Base-by-base conservation (phyloP, 2,888 invertebrate species). In the Liodrosophila aerea region DNA sequence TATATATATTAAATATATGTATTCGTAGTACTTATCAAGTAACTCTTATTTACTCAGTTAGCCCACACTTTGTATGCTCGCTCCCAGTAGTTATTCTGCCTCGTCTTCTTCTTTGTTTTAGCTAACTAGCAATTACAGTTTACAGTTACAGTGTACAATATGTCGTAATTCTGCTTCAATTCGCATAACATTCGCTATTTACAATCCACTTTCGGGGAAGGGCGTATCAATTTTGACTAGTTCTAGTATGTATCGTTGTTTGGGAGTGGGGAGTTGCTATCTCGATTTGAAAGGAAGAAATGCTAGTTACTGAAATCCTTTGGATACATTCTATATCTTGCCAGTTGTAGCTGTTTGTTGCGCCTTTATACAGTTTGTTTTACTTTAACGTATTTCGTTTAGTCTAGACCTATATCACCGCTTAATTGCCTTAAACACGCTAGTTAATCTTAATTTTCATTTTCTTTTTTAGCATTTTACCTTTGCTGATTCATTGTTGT, bases 381-480 rank as follows among this genome's bases (percentile, higher is more conserved):
- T n/a, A n/a, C n/a, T n/a, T n/a, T 64, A 41, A 29, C 27, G 8
- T 47, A 47, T 54, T 66, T 62, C 62, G 59, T 76, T 82, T 87
- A 84, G 77, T 87, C 87, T 87, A 87, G 87, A 88, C 80, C 88
- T 87, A 87, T 87, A 87, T 87, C 87, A 87, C 87, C 88, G 78
- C 87, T 87, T 86, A 88, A 87, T 88, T 88, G 88, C 74, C 88
- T 87, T 87, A 87, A 78, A 82, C 85, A 77, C 75, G 78, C 85
- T 87, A 88, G 85, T 78, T 86, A 87, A 73, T 61, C 63, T 58
- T 64, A 40, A 73, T 57, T 50, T 83, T 66, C 51, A 37, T 51
- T 41, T 52, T 39, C 37, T 60, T 47, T 61, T 31, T 57, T n/a
- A n/a, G n/a, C n/a, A n/a, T n/a, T 40, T 56, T 37, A 33, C 51